These are phyloP conservation scores for Aethes cnicana DNA, from an alignment of 2,888 invertebrate species.

Conservation along the genomic window DNA sequence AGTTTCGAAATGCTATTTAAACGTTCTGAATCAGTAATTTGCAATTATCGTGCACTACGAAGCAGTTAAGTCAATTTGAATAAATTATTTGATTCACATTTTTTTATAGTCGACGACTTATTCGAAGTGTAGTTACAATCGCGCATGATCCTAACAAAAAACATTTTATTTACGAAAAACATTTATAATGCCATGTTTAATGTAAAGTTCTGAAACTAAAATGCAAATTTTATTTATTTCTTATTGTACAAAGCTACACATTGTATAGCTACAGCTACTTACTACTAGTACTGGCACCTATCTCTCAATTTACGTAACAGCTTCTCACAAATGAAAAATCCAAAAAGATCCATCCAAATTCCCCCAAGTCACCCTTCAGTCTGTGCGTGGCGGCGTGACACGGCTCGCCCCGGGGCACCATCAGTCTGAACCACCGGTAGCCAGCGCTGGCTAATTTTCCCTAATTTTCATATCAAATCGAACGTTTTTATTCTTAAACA, in stretches of 20 bases:
- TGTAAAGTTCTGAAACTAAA: conserved; percentile 25
- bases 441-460: conserved; percentile 75
- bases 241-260: too few species aligned
- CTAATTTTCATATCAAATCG: conserved; percentile 81
- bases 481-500: conserved; percentile 61
- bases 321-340: too few species aligned
- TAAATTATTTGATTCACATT: conserved; percentile 5
- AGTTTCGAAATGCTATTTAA: too few species aligned
- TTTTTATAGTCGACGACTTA: conserved; percentile 1
- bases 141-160: too few species aligned
- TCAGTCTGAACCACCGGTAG: conserved; percentile 78
- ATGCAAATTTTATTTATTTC: too few species aligned
- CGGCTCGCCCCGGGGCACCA: conserved; percentile 68
- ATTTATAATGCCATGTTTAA: too few species aligned
- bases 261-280: too few species aligned
- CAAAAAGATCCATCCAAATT: too few species aligned
- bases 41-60: background rate
- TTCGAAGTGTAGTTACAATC: conserved; percentile 1
- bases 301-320: too few species aligned
- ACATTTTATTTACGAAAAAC: too few species aligned
- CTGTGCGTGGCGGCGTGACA: conserved; percentile 74
- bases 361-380: too few species aligned
- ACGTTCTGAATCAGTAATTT: background rate
- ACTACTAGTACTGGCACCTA: too few species aligned
- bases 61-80: conserved; percentile 1